Conservation (phyloP, 2,797 vertebrate species). For the Coranthus polyacanthus region DNA sequence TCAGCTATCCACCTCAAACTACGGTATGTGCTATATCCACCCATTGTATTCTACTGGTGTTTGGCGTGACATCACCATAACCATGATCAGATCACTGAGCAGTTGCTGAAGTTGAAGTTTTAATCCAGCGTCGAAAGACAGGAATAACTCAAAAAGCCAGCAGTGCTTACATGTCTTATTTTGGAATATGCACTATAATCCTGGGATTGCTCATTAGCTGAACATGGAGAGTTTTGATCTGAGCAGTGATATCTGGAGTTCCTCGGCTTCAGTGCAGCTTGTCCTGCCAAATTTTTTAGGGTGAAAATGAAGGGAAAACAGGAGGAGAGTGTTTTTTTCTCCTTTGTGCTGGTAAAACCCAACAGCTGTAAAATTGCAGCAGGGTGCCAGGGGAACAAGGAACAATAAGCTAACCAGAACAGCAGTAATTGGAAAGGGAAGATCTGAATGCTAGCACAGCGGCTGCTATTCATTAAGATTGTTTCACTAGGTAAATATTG, state of each 20-base stretch:
- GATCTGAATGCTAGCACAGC: constrained; percentile 59
- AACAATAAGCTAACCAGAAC: constrained; percentile 74
- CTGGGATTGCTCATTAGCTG: constrained; percentile 25
- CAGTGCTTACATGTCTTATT: constrained; percentile 19
- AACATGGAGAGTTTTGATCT: constrained; percentile 5
- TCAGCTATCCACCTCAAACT: constrained; percentile 12
- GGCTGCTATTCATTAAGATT: constrained; percentile 76
- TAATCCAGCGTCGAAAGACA: not conserved
- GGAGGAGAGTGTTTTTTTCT: constrained; percentile 30
- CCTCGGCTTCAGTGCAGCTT: constrained; percentile 15
- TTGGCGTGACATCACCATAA: constrained; percentile 12
- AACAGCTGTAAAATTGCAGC: constrained; percentile 78
- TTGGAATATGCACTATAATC: constrained; percentile 26
- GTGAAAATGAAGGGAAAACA: constrained; percentile 52
- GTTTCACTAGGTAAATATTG: constrained; percentile 73
- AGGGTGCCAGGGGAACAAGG: constrained; percentile 68
- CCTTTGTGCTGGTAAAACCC: constrained; percentile 62
- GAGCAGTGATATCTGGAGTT: constrained; percentile 26
- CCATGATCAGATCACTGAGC: constrained; percentile 23
- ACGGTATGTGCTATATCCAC: not conserved
- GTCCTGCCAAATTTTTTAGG: constrained; percentile 30
- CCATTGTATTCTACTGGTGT: constrained; percentile 1
- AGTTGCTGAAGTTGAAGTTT: constrained; percentile 11
- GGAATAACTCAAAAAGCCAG: constrained; percentile 8
- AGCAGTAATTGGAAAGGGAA: constrained; percentile 75